Evolutionary conservation across 1,140 invertebrate genomes (phyloP).

Genomic region (Pseudachorutes palmiensis): DNA sequence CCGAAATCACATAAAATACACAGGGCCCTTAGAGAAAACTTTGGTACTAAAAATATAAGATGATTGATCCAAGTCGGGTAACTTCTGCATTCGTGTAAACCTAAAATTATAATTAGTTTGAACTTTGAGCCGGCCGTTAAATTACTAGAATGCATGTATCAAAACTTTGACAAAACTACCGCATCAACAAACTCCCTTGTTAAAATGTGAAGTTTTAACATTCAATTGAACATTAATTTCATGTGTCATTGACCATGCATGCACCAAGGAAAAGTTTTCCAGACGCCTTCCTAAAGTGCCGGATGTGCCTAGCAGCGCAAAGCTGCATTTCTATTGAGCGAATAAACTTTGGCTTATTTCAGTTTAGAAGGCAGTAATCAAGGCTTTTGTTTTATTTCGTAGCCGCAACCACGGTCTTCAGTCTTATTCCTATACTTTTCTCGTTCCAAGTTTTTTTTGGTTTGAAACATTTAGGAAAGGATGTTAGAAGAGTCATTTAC

Average conservation of each 20-base stretch:
- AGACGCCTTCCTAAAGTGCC: too few relatives aligned
- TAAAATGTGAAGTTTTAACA: neutral
- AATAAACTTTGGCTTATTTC: neutral
- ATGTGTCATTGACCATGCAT: neutral
- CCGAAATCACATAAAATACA: neutral
- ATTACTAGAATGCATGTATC: neutral
- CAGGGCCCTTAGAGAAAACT: too few relatives aligned
- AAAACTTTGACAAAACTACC: neutral
- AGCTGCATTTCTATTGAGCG: neutral
- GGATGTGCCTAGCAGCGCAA: neutral
- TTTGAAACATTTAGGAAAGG: neutral
- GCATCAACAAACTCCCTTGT: neutral
- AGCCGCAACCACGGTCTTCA: neutral
- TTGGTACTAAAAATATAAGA: too few relatives aligned
- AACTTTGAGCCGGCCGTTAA: neutral
- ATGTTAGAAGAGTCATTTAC: conserved; percentile 23
- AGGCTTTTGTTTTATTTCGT: neutral
- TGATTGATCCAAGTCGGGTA: too few relatives aligned
- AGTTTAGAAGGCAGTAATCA: neutral
- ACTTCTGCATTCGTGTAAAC: too few relatives aligned
- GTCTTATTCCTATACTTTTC: neutral
- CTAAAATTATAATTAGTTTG: neutral
- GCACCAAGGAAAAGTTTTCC: neutral
- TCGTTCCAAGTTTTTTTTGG: neutral
- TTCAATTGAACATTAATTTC: neutral